Percentiles rank a stretch among this genome's conserved stretches.
phyloP scores from a whole-genome alignment of 2,888 invertebrate genomes.

The Synergus itoensis region DNA sequence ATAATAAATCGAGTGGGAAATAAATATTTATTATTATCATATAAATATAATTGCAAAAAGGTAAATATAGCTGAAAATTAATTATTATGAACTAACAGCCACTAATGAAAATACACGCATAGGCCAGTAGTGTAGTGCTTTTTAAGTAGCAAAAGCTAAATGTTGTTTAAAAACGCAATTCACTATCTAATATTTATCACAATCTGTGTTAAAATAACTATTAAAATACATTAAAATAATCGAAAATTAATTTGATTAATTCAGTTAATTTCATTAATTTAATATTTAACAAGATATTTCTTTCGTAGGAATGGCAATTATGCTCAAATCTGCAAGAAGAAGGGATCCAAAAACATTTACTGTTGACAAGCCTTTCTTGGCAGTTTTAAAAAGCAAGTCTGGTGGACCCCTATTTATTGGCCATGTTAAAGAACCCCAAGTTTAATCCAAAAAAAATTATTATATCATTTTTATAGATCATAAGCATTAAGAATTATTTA shows the following conservation, averaged over 20 bases:
- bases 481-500: not conserved
- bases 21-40: not conserved
- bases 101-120: not conserved
- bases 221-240: not conserved
- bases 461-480: not conserved
- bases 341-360: not conserved
- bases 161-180: not conserved
- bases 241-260: too few relatives aligned
- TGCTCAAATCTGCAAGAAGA: not conserved
- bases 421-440: constrained; percentile 1
- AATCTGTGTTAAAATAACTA: not conserved
- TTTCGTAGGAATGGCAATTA: constrained; percentile 9
- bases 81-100: not conserved
- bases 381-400: constrained; percentile 1
- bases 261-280: too few relatives aligned
- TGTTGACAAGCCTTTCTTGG: constrained; percentile 32
- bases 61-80: not conserved
- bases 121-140: not conserved
- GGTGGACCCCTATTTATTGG: constrained; percentile 10
- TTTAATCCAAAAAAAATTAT: not conserved
- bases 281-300: not conserved
- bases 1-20: not conserved
- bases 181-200: not conserved
- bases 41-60: not conserved
- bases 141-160: not conserved